phyloP scores from a whole-genome alignment of 2,113 vertebrate genomes.

The Burhinus oedicnemus region DNA sequence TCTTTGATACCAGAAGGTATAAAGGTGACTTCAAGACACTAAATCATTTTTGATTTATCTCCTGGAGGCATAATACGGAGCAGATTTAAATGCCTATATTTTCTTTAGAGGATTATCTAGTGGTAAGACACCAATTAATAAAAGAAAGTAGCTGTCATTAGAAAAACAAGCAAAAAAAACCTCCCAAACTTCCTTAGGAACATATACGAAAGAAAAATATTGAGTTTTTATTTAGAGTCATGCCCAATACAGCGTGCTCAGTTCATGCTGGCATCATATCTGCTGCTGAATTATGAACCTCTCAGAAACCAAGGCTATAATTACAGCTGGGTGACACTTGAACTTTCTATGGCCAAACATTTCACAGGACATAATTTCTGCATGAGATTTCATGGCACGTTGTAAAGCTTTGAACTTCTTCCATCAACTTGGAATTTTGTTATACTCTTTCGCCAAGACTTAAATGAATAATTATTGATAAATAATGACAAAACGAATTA shows the following conservation, averaged over 20 bases:
- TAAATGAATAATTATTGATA: slow-evolving; percentile 24
- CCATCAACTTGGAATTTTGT: not conserved
- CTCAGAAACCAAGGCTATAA: slow-evolving; percentile 48
- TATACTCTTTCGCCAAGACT: not conserved
- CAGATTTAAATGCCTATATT: not conserved
- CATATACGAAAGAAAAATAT: not conserved
- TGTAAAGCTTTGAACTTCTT: not conserved
- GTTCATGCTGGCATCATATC: not conserved
- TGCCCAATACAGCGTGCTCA: not conserved
- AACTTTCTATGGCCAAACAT: slow-evolving; percentile 43
- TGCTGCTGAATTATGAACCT: slow-evolving; percentile 56
- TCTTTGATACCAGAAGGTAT: not conserved
- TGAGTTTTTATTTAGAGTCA: not conserved
- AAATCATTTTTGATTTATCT: not conserved
- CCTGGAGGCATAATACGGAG: not conserved
- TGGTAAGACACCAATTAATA: not conserved
- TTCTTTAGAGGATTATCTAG: not conserved
- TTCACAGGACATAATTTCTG: slow-evolving; percentile 33
- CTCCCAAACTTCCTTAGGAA: not conserved
- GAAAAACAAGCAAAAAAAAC: not conserved
- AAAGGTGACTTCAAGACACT: not conserved
- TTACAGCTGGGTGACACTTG: slow-evolving; percentile 52
- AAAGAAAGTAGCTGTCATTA: not conserved
- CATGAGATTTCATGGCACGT: not conserved
- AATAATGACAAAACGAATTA: slow-evolving; percentile 1